Evolutionary conservation across 2,797 vertebrate genomes (phyloP).

Genomic region (Notamacropus eugenii): DNA sequence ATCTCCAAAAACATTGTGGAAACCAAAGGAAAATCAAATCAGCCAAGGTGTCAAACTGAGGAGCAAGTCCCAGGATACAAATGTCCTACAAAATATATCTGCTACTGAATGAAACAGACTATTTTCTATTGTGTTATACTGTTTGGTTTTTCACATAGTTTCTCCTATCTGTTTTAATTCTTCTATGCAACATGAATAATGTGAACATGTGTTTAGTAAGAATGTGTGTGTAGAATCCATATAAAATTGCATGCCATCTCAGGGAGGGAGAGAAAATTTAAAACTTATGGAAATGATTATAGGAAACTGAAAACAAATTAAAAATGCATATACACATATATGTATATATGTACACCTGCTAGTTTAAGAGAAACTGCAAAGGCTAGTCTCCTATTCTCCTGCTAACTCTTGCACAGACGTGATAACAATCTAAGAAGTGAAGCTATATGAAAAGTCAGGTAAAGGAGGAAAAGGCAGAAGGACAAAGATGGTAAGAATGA

Average conservation of each 20-base stretch:
- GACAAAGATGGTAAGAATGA: not conserved
- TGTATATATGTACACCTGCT: not conserved
- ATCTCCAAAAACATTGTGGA: not conserved
- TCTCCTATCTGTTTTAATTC: too few species aligned
- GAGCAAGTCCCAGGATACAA: not conserved
- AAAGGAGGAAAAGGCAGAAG: not conserved
- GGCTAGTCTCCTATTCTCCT: not conserved
- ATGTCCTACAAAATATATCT: not conserved
- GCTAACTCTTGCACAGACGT: not conserved
- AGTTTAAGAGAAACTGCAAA: not conserved
- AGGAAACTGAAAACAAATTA: too few species aligned
- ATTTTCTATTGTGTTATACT: too few species aligned
- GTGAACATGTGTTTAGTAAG: too few species aligned
- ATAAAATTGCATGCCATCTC: too few species aligned
- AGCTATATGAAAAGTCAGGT: not conserved
- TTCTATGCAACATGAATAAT: too few species aligned
- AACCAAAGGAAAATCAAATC: not conserved
- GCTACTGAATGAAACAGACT: not conserved
- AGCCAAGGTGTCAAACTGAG: not conserved
- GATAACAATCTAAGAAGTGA: not conserved
- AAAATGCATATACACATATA: too few species aligned
- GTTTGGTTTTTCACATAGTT: too few species aligned
- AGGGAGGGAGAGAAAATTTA: too few species aligned
- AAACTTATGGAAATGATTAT: too few species aligned
- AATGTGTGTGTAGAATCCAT: too few species aligned